Evolutionary conservation across 2,113 vertebrate genomes (phyloP), one percentile per base, ranked within the genome.

Genomic region (Rynchops niger): DNA sequence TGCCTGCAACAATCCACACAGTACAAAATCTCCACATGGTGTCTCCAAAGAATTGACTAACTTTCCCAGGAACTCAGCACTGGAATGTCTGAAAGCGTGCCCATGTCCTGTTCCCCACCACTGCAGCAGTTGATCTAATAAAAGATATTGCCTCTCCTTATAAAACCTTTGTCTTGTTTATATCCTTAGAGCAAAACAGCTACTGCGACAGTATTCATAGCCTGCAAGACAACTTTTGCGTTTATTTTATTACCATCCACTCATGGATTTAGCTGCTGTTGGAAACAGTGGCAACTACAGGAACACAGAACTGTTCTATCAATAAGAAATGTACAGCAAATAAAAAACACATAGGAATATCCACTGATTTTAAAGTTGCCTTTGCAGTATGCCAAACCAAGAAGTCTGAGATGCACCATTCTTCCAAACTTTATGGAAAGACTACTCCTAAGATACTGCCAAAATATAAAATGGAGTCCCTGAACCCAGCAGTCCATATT

Each of bases 31-130:
- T 95, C 95, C 88, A 78, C 76, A 36, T 67, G 88, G 80, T 88
- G 82, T 94, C 90, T 95, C 94, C 82, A 81, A 90, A 92, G 76
- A 96, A 95, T 56, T 65, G 20, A 93, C 12, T 72, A 94, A 87
- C 73, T 89, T 95, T 85, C 82, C 72, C 63, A 73, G 23, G 49
- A 94, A 82, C 52, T 59, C 42, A 25, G 65, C 20, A 21, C n/a
- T 71, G 26, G 16, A 47, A 79, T 12, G 20, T 14, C 59, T 80
- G 80, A 86, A 94, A 83, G 53, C 53, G 61, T 65, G 65, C 15
- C 52, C 1, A 0, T 49, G 73, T 50, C 78, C 87, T 73, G 32
- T 2, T 95, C 59, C 73, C 55, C 65, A 90, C 14, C 61, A 69
- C 66, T 52, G 61, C 56, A 63, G 47, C 25, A 63, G n/a, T 3